phyloP scores from a whole-genome alignment of 2,797 vertebrate genomes.

The Platyrinchus mystaceus region DNA sequence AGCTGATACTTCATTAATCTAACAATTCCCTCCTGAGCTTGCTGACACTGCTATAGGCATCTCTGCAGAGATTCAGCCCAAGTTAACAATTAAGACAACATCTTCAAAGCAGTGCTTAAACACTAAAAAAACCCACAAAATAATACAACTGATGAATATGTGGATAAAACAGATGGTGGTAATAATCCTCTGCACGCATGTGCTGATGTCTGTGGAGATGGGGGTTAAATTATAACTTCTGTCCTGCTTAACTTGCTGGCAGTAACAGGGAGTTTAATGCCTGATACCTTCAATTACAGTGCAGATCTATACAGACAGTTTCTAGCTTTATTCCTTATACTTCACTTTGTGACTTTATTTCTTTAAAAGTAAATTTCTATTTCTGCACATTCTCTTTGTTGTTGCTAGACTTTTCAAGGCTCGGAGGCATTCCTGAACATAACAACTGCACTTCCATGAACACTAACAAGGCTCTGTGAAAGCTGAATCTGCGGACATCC shows the following conservation, averaged over 20 bases:
- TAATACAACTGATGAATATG: neutral
- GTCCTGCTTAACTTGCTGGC: neutral
- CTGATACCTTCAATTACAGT: neutral
- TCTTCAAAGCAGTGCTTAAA: conserved; percentile 54
- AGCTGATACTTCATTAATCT: conserved; percentile 47
- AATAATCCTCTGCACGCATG: neutral
- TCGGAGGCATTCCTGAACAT: neutral
- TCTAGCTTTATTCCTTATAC: neutral
- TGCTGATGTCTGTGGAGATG: neutral
- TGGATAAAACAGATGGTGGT: neutral
- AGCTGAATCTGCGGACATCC: neutral
- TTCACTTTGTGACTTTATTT: neutral
- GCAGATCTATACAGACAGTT: neutral
- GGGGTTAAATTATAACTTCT: neutral
- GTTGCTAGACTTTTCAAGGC: neutral
- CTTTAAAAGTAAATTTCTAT: neutral
- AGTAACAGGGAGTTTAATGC: neutral
- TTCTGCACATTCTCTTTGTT: neutral
- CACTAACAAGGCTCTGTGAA: neutral
- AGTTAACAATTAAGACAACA: conserved; percentile 56
- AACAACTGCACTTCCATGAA: neutral
- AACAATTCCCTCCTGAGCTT: conserved; percentile 43
- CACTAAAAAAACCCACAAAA: neutral
- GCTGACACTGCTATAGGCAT: conserved; percentile 44
- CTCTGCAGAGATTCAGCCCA: conserved; percentile 39